phyloP scores from a whole-genome alignment of 2,888 invertebrate species.

The Nymphalis urticae region DNA sequence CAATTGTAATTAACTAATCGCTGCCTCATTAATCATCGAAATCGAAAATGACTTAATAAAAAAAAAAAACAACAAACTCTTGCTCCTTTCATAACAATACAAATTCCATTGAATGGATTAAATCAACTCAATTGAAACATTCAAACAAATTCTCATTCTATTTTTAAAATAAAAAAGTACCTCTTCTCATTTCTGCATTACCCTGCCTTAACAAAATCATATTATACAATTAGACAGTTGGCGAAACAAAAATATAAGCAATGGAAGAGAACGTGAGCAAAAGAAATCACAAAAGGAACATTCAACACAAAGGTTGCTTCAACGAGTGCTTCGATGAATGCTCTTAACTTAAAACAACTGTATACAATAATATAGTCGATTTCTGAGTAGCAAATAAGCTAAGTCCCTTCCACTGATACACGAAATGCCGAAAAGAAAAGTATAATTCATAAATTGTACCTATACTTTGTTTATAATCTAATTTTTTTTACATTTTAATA shows the following conservation, averaged over 20 bases:
- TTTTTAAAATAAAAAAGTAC: conserved; percentile 75
- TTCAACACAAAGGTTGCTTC: conserved; percentile 62
- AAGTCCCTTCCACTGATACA: conserved; percentile 72
- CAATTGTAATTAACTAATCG: conserved; percentile 71
- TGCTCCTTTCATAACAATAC: conserved; percentile 78
- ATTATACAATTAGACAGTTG: conserved; percentile 77
- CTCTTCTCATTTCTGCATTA: conserved; percentile 79
- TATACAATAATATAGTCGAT: conserved; percentile 55
- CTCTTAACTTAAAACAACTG: conserved; percentile 43
- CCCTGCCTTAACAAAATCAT: conserved; percentile 80
- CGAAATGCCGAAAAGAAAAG: conserved; percentile 80
- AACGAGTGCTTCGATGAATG: conserved; percentile 47
- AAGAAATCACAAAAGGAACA: conserved; percentile 73
- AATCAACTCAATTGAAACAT: conserved; percentile 79
- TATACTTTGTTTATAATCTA: conserved; percentile 81
- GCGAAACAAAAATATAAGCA: conserved; percentile 73
- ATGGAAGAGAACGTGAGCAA: conserved; percentile 79
- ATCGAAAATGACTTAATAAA: conserved; percentile 76
- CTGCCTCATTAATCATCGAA: conserved; percentile 73
- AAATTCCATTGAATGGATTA: conserved; percentile 79
- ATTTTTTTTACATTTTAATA: conserved; percentile 82
- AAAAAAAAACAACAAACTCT: conserved; percentile 75
- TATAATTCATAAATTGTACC: conserved; percentile 82
- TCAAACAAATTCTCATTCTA: conserved; percentile 76
- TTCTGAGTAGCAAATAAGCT: conserved; percentile 60